Percentiles rank a stretch among this genome's conserved stretches.
These are phyloP conservation scores for Opisthograptis luteolata DNA, from an alignment of 2,888 invertebrate species.

Conservation along the genomic window DNA sequence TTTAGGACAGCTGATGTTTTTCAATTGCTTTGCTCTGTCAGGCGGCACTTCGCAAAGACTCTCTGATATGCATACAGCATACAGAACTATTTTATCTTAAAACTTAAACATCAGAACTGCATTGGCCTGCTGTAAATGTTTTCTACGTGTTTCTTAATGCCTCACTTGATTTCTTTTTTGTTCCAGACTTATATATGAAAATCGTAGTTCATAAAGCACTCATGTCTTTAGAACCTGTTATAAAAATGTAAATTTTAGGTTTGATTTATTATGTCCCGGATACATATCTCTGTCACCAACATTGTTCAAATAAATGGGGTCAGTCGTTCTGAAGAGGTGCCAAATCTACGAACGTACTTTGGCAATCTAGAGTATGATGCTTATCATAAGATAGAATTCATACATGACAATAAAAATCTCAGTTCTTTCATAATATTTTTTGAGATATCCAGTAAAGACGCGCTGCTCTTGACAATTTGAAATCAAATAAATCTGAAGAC, in stretches of 20 bases:
- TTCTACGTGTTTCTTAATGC: not conserved
- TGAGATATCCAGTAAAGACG: not conserved
- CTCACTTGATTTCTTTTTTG: not conserved
- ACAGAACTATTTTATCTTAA: not conserved
- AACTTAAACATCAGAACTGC: not conserved
- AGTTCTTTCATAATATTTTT: conserved; percentile 9
- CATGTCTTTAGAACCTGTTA: conserved; percentile 3
- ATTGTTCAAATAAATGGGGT: conserved; percentile 38
- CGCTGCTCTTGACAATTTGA: not conserved
- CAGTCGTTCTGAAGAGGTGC: conserved; percentile 39
- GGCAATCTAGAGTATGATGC: conserved; percentile 35
- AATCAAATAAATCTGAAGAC: not conserved
- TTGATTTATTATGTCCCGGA: conserved; percentile 28
- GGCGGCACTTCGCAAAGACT: conserved; percentile 8
- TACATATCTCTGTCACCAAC: conserved; percentile 35
- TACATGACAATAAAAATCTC: conserved; percentile 30
- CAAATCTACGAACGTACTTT: conserved; percentile 39
- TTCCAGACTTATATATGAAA: not conserved
- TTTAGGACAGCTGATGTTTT: conserved; percentile 17
- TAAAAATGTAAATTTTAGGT: conserved; percentile 14
- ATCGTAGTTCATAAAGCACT: not conserved
- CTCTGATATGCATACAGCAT: not conserved
- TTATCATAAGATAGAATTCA: conserved; percentile 37
- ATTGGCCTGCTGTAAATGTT: not conserved
- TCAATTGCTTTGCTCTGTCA: conserved; percentile 8